A percentile compares a stretch with the other conserved stretches of the same genome.
phyloP scores from a whole-genome alignment of 2,113 vertebrate genomes.

The Hippocampus barbouri region DNA sequence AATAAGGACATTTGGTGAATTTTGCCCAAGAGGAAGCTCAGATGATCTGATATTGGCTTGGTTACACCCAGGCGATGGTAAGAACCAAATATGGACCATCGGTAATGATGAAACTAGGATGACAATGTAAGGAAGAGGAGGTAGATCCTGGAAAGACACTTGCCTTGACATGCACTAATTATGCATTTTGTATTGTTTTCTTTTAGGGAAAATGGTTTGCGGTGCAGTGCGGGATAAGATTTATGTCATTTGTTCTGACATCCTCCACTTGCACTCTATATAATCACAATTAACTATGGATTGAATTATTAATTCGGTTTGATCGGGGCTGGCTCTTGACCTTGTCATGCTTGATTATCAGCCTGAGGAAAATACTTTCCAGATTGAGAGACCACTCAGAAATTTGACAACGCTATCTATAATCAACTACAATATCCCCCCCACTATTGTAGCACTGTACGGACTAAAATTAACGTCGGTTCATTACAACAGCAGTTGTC shows the following conservation, averaged over 20 bases:
- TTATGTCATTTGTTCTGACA: not conserved
- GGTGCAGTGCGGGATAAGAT: not conserved
- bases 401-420: slow-evolving; percentile 16
- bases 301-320: slow-evolving; percentile 40
- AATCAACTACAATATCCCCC: not conserved
- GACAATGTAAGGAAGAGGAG: slow-evolving; percentile 48
- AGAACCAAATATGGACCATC: slow-evolving; percentile 45
- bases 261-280: not conserved
- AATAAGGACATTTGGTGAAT: not conserved
- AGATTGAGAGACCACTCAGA: slow-evolving; percentile 18
- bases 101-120: slow-evolving; percentile 34
- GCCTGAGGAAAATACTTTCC: slow-evolving; percentile 35
- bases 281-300: slow-evolving; percentile 14
- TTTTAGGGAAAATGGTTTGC: not conserved
- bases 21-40: not conserved
- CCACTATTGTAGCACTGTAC: not conserved
- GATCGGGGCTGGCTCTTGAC: slow-evolving; percentile 27
- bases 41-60: slow-evolving; percentile 14
- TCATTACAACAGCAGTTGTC: not conserved
- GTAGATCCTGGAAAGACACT: slow-evolving; percentile 17
- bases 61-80: slow-evolving; percentile 28
- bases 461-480: slow-evolving; percentile 6
- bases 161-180: not conserved
- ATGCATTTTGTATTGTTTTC: not conserved
- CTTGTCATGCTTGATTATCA: slow-evolving; percentile 34